These are phyloP conservation scores for Lamprotornis superbus DNA, from an alignment of 2,113 vertebrate species.

Conservation along the genomic window DNA sequence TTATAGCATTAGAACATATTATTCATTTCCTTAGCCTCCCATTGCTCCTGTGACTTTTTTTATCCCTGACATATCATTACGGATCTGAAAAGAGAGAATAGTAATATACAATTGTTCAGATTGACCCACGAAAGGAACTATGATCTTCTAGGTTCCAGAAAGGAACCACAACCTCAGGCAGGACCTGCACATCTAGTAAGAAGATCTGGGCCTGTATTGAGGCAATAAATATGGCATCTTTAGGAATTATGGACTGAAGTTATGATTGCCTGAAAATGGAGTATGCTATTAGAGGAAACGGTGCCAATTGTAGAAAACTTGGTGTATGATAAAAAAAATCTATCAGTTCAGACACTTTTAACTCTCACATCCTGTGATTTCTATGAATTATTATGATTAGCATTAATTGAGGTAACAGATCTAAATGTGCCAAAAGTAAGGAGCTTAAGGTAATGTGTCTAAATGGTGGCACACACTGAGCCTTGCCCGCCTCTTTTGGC, in stretches of 20 bases:
- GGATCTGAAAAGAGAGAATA: not conserved
- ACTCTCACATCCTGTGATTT: not conserved
- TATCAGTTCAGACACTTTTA: not conserved
- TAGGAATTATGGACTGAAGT: conserved; percentile 17
- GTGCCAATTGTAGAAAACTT: not conserved
- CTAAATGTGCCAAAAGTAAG: not conserved
- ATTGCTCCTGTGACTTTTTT: not conserved
- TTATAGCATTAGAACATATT: not conserved
- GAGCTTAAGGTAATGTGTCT: not conserved
- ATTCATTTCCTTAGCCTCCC: not conserved
- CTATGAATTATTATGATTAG: conserved; percentile 11
- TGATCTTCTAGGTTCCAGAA: not conserved
- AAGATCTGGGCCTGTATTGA: not conserved
- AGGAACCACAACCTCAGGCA: not conserved
- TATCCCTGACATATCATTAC: not conserved
- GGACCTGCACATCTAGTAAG: not conserved
- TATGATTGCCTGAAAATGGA: conserved; percentile 13
- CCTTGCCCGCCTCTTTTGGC: conserved; percentile 19
- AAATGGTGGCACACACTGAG: not conserved
- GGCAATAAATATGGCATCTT: not conserved
- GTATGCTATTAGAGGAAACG: not conserved
- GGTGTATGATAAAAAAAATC: not conserved
- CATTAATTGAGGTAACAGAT: conserved; percentile 16
- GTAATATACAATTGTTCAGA: not conserved
- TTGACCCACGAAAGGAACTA: not conserved